Evolutionary conservation across 2,113 vertebrate species (phyloP), one percentile per base, ranked within the genome.

Genomic region (Columba janthina): DNA sequence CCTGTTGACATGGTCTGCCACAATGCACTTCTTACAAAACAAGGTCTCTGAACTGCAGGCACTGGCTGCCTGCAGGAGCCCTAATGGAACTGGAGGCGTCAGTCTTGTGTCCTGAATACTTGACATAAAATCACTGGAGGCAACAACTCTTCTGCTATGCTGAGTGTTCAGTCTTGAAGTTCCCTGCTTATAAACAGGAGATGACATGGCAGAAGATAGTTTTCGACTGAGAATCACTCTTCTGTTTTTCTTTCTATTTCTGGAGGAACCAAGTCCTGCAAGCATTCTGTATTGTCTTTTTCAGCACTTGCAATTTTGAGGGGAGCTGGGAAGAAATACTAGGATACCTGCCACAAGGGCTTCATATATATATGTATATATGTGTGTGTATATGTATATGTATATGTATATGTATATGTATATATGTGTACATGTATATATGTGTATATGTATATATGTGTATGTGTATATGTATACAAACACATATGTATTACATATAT

Each of bases 101-200:
- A 85, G 28, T 34, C 48, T 71, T 77, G 9, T 44, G 34, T 85
- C 67, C 74, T 42, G 31, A 65, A 70, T 34, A 73, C 11, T 70
- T 80, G 78, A 94, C 71, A 88, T 79, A 20, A 85, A 80, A 85
- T 85, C 91, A 83, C 78, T n/a, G 29, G 62, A 90, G 78, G 32
- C n/a, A 84, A 72, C 19, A 44, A 57, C 21, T 85, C 50, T 82
- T 79, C 15, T 29, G 19, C 76, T 86, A 0, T 50, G 57, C 73
- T 46, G 62, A 86, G 3, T 51, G n/a, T 32, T 94, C 62, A 51
- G 31, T 58, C 54, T 88, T 31, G 10, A 85, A 66, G 21, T 51
- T 91, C 58, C 13, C 53, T 66, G 15, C n/a, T 32, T 50, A 48
- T 61, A 82, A 95, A 73, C 44, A 88, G 31, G 11, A 87, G 71